Percentiles rank a stretch among this genome's conserved stretches.
phyloP scores from a whole-genome alignment of 2,797 vertebrate species.

The Ispidina picta region DNA sequence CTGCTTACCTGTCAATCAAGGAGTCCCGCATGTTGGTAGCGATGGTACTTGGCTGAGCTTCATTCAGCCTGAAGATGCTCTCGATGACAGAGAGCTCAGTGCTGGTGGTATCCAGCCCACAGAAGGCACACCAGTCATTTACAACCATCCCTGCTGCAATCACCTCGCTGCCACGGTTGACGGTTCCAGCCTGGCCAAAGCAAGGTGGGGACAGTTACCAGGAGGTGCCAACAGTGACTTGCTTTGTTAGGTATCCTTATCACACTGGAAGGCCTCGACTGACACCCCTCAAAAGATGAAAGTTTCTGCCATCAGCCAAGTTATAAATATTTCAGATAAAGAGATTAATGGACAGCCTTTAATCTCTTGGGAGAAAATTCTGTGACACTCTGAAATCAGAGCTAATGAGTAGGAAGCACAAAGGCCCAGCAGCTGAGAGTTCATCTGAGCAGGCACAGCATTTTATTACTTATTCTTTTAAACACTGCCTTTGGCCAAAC shows the following conservation, averaged over 20 bases:
- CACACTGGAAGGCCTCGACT: not conserved
- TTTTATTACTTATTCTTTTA: not conserved
- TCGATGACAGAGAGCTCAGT: constrained; percentile 97
- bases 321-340: not conserved
- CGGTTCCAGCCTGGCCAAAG: constrained; percentile 87
- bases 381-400: not conserved
- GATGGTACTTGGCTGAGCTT: constrained; percentile 91
- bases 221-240: accelerated
- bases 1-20: constrained; percentile 91
- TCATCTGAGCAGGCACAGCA: not conserved
- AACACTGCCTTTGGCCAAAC: not conserved
- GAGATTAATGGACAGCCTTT: not conserved
- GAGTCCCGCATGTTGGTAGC: constrained; percentile 96
- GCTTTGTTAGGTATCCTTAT: accelerated
- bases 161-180: constrained; percentile 96
- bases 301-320: not conserved
- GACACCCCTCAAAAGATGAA: not conserved
- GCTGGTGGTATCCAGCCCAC: constrained; percentile 96
- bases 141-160: constrained; percentile 95
- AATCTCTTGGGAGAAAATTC: not conserved
- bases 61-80: constrained; percentile 91
- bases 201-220: not conserved
- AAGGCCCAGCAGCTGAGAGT: not conserved
- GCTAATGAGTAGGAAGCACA: not conserved
- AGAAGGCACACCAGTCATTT: constrained; percentile 98